Evolutionary conservation across 2,888 invertebrate genomes (phyloP).

Genomic region (Neria commutata): DNA sequence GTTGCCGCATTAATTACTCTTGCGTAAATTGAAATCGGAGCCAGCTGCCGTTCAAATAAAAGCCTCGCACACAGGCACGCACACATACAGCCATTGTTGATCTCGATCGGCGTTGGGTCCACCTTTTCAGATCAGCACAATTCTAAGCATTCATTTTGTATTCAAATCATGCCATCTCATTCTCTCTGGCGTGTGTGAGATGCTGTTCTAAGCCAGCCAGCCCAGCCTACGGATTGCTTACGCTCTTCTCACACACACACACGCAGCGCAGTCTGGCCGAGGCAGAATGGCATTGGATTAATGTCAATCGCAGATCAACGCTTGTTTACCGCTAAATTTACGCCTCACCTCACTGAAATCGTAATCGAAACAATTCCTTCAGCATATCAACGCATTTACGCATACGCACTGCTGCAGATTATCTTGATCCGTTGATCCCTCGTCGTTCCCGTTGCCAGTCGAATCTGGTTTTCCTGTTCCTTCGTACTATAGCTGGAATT

Average conservation of each 20-base stretch:
- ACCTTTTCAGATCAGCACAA: no score
- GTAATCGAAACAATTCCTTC: neutral
- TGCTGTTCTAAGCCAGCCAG: neutral
- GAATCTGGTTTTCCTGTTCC: neutral
- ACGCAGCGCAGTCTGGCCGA: neutral
- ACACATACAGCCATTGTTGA: neutral
- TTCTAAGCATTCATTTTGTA: no score
- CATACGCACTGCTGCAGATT: constrained; percentile 57
- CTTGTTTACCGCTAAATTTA: constrained; percentile 46
- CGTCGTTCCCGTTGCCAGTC: neutral
- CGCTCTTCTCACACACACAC: neutral
- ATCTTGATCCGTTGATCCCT: constrained; percentile 58
- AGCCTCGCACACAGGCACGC: no score
- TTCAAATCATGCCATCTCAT: no score
- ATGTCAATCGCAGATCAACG: constrained; percentile 50
- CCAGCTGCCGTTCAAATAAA: neutral
- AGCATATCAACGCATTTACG: constrained; percentile 29
- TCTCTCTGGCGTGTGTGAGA: no score
- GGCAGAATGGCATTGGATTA: constrained; percentile 44
- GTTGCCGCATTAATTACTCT: neutral
- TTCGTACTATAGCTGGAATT: neutral
- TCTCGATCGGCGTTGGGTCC: no score
- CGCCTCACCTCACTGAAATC: constrained; percentile 35
- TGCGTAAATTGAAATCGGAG: neutral
- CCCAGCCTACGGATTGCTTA: neutral